Base-by-base conservation (phyloP, 2,113 vertebrate genomes). In the Syngnathoides biaculeatus region DNA sequence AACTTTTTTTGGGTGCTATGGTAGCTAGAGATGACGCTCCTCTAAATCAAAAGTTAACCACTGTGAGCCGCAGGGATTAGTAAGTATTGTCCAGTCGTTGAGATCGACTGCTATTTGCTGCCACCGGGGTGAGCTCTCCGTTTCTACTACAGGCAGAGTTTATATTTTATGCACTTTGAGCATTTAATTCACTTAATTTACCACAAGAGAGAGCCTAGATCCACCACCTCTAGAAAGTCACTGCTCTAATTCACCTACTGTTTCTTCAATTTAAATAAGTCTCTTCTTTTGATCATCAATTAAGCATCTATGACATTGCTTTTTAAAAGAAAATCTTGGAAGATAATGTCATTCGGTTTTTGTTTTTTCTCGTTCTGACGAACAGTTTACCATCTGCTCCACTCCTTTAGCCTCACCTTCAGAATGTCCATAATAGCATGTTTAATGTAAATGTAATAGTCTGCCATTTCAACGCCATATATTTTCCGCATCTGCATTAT, bases 241-340 rank as follows among this genome's bases (percentile, higher is more conserved):
- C 43, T 19, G 43, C n/a, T n/a, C n/a, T n/a, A n/a, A n/a, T n/a
- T n/a, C n/a, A n/a, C n/a, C n/a, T n/a, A n/a, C n/a, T n/a, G n/a
- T n/a, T n/a, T n/a, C n/a, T n/a, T n/a, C n/a, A n/a, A n/a, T n/a
- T n/a, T n/a, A n/a, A n/a, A n/a, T n/a, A 19, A 47, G 84, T 79
- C 74, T 75, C 76, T 89, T 86, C 84, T 84, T 92, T 90, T 89
- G 83, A 87, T 91, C 88, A 86, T 39, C n/a, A n/a, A n/a, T n/a
- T 1, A 27, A 57, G 17, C 22, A 60, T 35, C 27, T 35, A 11
- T 60, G 58, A 60, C 8, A 40, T 61, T 39, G 35, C 35, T 20
- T 20, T 61, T 61, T 61, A 19, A 52, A 52, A 52, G 22, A n/a
- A 19, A 22, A n/a, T n/a, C n/a, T n/a, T n/a, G n/a, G n/a, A n/a